phyloP scores from a whole-genome alignment of 92 coral and sea anemone species.

The Epizoanthus ramosus region DNA sequence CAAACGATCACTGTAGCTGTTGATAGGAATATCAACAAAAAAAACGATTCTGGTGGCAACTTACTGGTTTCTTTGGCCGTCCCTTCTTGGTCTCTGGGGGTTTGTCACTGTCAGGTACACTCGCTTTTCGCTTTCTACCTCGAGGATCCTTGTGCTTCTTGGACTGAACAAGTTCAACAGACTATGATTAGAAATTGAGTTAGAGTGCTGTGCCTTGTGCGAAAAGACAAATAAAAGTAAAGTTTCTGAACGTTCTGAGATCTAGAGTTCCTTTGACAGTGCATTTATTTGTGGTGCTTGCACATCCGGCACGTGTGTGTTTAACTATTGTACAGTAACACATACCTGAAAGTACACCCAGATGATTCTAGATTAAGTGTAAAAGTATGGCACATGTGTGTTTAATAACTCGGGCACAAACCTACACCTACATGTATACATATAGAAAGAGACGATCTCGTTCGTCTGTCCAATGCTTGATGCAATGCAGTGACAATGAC shows the following conservation, averaged over 20 bases:
- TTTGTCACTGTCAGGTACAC: not conserved
- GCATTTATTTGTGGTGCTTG: not conserved
- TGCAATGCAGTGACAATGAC: no score
- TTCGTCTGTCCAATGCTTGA: no score
- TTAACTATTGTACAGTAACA: no score
- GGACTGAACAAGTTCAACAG: slow-evolving; percentile 14
- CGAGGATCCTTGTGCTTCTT: slow-evolving; percentile 25
- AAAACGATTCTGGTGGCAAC: not conserved
- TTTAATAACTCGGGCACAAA: no score
- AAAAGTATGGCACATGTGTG: no score
- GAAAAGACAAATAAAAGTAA: not conserved
- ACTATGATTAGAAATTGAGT: slow-evolving; percentile 8
- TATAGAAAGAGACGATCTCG: no score
- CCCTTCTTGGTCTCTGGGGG: slow-evolving; percentile 15
- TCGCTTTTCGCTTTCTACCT: slow-evolving; percentile 22
- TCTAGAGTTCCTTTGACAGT: not conserved
- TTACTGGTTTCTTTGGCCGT: slow-evolving; percentile 29
- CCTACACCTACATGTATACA: no score
- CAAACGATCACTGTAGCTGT: no score
- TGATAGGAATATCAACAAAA: not conserved
- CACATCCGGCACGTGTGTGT: no score
- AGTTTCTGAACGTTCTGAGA: not conserved
- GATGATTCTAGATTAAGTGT: no score
- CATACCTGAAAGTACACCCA: not conserved
- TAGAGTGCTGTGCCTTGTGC: not conserved